phyloP scores from a whole-genome alignment of 2,888 invertebrate genomes.

The Deilephila porcellus region DNA sequence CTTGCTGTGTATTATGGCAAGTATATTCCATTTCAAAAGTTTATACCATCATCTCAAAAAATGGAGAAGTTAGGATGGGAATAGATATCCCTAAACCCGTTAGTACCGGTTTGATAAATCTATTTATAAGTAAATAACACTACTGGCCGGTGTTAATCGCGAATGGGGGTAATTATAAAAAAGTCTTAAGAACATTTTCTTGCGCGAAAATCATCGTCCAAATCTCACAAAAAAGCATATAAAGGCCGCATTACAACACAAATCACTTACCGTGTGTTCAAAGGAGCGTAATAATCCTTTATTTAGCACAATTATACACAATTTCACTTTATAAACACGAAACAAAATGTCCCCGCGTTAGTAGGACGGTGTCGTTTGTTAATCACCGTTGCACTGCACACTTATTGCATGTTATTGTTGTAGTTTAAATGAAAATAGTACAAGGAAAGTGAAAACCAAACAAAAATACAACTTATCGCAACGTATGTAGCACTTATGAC shows the following conservation, averaged over 20 bases:
- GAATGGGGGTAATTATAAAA: neutral
- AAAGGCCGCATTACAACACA: slow-evolving; percentile 14
- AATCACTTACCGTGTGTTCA: slow-evolving; percentile 5
- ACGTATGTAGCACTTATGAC: neutral
- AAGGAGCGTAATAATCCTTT: slow-evolving; percentile 4
- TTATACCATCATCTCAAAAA: neutral
- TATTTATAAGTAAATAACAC: slow-evolving; percentile 10
- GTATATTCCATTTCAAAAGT: neutral
- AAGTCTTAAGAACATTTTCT: neutral
- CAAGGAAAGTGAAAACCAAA: slow-evolving; percentile 39
- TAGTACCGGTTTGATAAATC: neutral
- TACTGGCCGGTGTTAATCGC: neutral
- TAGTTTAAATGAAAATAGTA: slow-evolving; percentile 37
- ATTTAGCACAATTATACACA: slow-evolving; percentile 21
- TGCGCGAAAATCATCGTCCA: neutral
- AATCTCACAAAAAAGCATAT: neutral
- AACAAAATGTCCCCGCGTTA: slow-evolving; percentile 7
- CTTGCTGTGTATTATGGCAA: neutral
- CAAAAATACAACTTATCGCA: slow-evolving; percentile 32
- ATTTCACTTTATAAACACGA: slow-evolving; percentile 9
- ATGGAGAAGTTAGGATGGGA: too few species aligned
- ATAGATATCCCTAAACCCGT: neutral
- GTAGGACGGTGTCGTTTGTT: neutral
- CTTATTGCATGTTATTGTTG: slow-evolving; percentile 33
- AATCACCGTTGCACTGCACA: slow-evolving; percentile 25